Evolutionary conservation across 2,113 vertebrate species (phyloP).

Genomic region (Percina caprodes): DNA sequence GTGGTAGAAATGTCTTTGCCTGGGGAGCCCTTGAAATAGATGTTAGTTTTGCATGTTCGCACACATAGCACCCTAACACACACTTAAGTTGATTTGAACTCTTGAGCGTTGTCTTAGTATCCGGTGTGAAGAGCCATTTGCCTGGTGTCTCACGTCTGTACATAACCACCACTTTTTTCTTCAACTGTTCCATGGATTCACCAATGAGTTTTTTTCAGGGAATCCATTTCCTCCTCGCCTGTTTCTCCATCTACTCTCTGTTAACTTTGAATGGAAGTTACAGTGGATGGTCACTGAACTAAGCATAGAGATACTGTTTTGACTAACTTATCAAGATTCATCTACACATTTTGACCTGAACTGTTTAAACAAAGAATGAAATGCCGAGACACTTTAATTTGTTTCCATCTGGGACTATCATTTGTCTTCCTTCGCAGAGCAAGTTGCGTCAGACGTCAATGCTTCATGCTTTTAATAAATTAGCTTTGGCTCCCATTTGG

Average conservation of each 20-base stretch:
- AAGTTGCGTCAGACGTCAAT: background rate
- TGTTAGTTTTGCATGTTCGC: conserved; percentile 10
- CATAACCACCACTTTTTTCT: conserved; percentile 17
- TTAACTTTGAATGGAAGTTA: conserved; percentile 22
- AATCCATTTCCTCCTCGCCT: conserved; percentile 27
- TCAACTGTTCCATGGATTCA: conserved; percentile 37
- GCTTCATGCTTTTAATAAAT: conserved; percentile 26
- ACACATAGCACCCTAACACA: conserved; percentile 7
- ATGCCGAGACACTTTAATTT: background rate
- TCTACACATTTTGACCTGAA: background rate
- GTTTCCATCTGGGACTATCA: conserved; percentile 18
- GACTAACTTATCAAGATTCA: background rate
- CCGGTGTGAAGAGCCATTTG: conserved; percentile 62
- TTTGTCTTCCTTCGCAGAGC: background rate
- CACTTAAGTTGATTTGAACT: conserved; percentile 31
- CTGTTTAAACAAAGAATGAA: conserved; percentile 8
- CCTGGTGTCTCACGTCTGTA: conserved; percentile 37
- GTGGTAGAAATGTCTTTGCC: conserved; percentile 53
- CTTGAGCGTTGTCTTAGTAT: conserved; percentile 43
- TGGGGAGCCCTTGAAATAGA: conserved; percentile 24
- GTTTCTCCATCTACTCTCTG: conserved; percentile 8
- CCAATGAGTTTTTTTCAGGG: conserved; percentile 33
- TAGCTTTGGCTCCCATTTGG: conserved; percentile 18
- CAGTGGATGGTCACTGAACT: conserved; percentile 1
- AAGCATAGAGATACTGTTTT: background rate